Evolutionary conservation across 64 coral and sea anemone species (phyloP), one percentile per base, ranked within the genome.

Genomic region (Astreopora myriophthalma): DNA sequence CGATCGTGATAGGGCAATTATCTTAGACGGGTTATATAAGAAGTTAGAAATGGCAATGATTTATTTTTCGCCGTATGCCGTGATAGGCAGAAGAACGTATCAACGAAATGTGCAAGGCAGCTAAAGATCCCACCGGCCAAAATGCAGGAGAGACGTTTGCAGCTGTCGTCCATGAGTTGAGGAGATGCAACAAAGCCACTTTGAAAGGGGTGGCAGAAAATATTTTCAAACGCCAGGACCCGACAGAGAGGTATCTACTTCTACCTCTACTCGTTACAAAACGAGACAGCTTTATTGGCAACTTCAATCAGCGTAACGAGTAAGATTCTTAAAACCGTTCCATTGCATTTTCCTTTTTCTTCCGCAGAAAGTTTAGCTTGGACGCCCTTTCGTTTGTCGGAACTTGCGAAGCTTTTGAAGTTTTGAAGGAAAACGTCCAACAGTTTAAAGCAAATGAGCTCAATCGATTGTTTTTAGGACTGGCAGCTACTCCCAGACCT

Each of bases 301-400:
- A 32, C 10, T 34, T 14, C 2, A 71, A 3, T 17, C 20, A 10
- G 3, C 20, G 57, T 62, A 19, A 17, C 57, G 3, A 71, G 28
- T 14, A 32, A 71, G 8, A 71, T 71, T 14, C 16, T 8, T 34
- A 36, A 22, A 22, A 37, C 13, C 32, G 5, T 36, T 37, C 31
- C 37, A 55, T 19, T 55, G 16, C 68, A 71, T 20, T 76, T 48
- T 31, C 2, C 32, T 35, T 24, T 83, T 58, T 83, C 10, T 38
- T 64, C 30, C n/a, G 11, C 34, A 94, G 92, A 65, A 82, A 48
- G 52, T 46, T 81, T 12, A 74, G 74, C 20, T 80, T 94, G 52
- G 92, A 94, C 71, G 92, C 92, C 1, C 5, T 83, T 12, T 69
- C 85, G 10, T 81, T 23, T 57, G 92, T 79, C 17, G 92, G 92